A percentile compares a stretch with the other conserved stretches of the same genome.
phyloP scores from a whole-genome alignment of 1,140 invertebrate genomes.

The Oryctes rhinoceros region DNA sequence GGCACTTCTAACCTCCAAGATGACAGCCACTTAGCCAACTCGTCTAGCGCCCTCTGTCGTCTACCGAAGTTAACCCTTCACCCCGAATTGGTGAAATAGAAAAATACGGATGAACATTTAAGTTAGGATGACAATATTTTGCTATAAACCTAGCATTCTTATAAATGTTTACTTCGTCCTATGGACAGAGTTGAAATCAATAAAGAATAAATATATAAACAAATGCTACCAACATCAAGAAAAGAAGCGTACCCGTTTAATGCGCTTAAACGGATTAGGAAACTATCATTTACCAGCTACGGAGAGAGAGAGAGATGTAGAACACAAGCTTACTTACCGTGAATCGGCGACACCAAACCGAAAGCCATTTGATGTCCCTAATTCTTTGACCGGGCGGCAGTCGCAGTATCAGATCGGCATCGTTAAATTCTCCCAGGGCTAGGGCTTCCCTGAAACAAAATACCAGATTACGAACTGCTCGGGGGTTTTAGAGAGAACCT shows the following conservation, averaged over 20 bases:
- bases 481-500: neutral
- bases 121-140: no score
- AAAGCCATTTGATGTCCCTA: conserved; percentile 87
- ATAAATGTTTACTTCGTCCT: no score
- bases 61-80: no score
- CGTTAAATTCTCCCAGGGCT: conserved; percentile 76
- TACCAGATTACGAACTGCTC: conserved; percentile 11
- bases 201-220: no score
- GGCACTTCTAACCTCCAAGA: no score
- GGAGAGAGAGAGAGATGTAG: neutral
- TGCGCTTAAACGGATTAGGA: neutral
- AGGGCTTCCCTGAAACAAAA: conserved; percentile 78
- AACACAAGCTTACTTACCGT: conserved; percentile 72
- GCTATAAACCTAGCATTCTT: no score
- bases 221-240: neutral
- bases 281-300: neutral
- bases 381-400: conserved; percentile 84
- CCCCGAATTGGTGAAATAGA: no score
- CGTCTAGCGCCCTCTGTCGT: no score
- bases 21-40: no score
- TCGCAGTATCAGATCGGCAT: conserved; percentile 82
- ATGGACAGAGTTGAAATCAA: no score
- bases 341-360: conserved; percentile 89
- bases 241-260: neutral
- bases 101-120: no score